phyloP scores from a whole-genome alignment of 2,113 vertebrate species.

The Abramis brama region DNA sequence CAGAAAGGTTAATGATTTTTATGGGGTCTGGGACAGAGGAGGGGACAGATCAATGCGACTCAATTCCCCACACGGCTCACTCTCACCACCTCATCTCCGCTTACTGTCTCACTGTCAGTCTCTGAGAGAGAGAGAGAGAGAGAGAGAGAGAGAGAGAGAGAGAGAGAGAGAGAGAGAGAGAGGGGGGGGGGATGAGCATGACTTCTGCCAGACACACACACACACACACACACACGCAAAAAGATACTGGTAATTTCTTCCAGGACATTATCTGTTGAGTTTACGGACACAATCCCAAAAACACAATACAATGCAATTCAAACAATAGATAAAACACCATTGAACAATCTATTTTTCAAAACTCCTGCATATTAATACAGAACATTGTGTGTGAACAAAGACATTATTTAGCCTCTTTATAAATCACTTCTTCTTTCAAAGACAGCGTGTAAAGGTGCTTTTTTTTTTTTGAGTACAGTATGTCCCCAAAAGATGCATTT shows the following conservation, averaged over 20 bases:
- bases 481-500: neutral
- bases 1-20: constrained; percentile 81
- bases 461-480: neutral
- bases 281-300: neutral
- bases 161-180: too few relatives aligned
- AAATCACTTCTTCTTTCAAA: neutral
- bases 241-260: neutral
- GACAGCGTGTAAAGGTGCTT: neutral
- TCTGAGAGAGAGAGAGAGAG: neutral
- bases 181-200: neutral
- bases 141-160: too few relatives aligned
- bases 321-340: neutral
- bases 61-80: constrained; percentile 72
- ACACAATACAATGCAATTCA: neutral
- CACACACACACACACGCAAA: neutral
- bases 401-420: neutral
- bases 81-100: constrained; percentile 67
- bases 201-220: neutral
- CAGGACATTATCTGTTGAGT: neutral
- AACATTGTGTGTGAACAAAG: neutral
- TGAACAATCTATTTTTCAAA: neutral
- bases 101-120: constrained; percentile 51
- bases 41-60: constrained; percentile 81
- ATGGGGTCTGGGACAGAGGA: constrained; percentile 69
- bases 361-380: neutral